phyloP scores from a whole-genome alignment of 2,888 invertebrate species.

The Mythimna lalbum region DNA sequence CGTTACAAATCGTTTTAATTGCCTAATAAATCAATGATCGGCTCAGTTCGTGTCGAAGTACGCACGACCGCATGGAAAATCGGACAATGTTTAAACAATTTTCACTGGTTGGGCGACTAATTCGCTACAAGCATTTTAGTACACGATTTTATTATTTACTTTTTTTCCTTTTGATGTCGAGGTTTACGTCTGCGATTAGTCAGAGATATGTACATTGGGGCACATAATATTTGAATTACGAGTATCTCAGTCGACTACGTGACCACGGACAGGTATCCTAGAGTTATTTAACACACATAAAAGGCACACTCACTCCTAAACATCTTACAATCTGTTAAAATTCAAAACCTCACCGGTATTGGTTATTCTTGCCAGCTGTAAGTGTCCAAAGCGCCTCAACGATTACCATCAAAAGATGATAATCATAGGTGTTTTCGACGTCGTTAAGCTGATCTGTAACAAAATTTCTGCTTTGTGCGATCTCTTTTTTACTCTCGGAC shows the following conservation, averaged over 20 bases:
- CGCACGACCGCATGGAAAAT: conserved; percentile 37
- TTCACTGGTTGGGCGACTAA: conserved; percentile 21
- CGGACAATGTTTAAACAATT: conserved; percentile 25
- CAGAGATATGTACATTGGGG: conserved; percentile 32
- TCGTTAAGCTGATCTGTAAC: conserved; percentile 91
- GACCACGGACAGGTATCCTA: conserved; percentile 62
- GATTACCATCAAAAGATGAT: conserved; percentile 91
- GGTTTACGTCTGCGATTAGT: conserved; percentile 26
- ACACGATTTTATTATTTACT: conserved; percentile 4
- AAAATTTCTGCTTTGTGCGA: conserved; percentile 89
- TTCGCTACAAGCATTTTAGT: conserved; percentile 18
- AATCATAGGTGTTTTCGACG: conserved; percentile 91
- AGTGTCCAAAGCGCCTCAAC: conserved; percentile 88
- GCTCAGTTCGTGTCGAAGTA: conserved; percentile 5
- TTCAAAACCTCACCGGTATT: conserved; percentile 87
- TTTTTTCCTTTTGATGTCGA: background rate
- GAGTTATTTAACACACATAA: conserved; percentile 70
- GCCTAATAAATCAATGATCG: conserved; percentile 30
- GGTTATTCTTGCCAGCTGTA: conserved; percentile 85
- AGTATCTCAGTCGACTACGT: conserved; percentile 8
- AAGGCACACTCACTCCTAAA: conserved; percentile 82
- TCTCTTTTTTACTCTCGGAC: conserved; percentile 78
- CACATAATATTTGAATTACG: conserved; percentile 28
- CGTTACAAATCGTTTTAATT: conserved; percentile 42
- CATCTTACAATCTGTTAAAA: conserved; percentile 77